Evolutionary conservation across 1,140 invertebrate species (phyloP), one percentile per base, ranked within the genome.

Genomic region (Radopholus similis): DNA sequence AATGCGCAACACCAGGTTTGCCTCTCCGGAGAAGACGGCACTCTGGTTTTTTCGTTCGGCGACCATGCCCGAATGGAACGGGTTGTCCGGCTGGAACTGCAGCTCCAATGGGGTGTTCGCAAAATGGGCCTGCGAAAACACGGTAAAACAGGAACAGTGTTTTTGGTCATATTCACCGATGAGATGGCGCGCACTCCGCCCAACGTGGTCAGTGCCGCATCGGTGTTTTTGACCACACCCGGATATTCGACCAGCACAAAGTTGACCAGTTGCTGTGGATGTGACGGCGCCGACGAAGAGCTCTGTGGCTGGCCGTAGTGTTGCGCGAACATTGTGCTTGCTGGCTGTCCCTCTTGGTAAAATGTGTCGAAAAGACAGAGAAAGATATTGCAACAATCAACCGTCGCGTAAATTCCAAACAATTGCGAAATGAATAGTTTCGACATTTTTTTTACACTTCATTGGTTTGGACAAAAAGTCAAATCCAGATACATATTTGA

Each of bases 171-270:
- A 72, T 37, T 66, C 57, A 79, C 76, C 30, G 57, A 32, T 32
- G 37, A 30, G 28, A 81, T 63, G 13, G 49, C 51, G 4, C 54
- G 28, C 6, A 77, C 15, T 34, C 78, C 78, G 23, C 77, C 77
- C n/a, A 81, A 60, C 6, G 78, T 81, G 28, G 64, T 54, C 30
- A 80, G 35, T 11, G 78, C 77, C 32, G 69, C 67, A 18, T 82
- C 73, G 4, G 68, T 51, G 68, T 80, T 75, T 44, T 73, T 72
- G 21, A 80, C 53, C 21, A 80, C 65, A 34, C 73, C 78, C 5
- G 78, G 78, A 71, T 82, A 77, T 53, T 81, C 58, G 28, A 80
- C 64, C 3, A 81, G 37, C 1, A 75, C 56, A 42, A 80, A 67
- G 13, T 78, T 63, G 21, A 28, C 5, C 4, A 49, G 23, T 15